phyloP scores from a whole-genome alignment of 2,888 invertebrate species.

The Andricus quercusramuli region DNA sequence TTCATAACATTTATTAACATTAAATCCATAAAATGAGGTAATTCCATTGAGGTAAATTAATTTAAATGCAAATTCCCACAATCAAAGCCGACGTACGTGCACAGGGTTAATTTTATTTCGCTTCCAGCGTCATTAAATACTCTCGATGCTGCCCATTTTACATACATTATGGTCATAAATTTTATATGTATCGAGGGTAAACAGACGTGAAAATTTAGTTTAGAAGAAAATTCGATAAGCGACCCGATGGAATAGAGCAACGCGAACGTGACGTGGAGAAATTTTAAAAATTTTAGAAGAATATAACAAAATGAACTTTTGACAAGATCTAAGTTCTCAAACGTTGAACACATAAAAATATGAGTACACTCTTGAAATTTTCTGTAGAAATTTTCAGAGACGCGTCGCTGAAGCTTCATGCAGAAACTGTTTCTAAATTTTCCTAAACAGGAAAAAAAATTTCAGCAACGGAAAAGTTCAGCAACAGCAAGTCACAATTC shows the following conservation, averaged over 20 bases:
- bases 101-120: conserved; percentile 38
- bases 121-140: conserved; percentile 32
- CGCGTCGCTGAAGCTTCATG: too few species aligned
- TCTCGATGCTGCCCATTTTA: conserved; percentile 30
- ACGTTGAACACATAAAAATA: background rate
- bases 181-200: conserved; percentile 19
- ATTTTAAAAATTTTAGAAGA: background rate
- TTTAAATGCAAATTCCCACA: conserved; percentile 40
- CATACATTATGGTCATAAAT: conserved; percentile 34
- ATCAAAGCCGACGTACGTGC: conserved; percentile 29
- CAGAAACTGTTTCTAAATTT: too few species aligned
- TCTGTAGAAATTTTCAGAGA: too few species aligned
- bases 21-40: conserved; percentile 25
- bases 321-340: background rate
- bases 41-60: conserved; percentile 18
- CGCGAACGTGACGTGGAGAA: background rate
- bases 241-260: conserved; percentile 2
- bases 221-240: conserved; percentile 20
- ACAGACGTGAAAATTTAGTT: conserved; percentile 31
- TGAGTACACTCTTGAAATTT: background rate
- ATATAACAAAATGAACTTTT: background rate
- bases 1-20: conserved; percentile 25
- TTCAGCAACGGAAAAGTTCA: too few species aligned
- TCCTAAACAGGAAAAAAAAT: too few species aligned
- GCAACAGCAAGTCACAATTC: too few species aligned